phyloP scores from a whole-genome alignment of 2,113 vertebrate species.

The Microcebus griseorufus region DNA sequence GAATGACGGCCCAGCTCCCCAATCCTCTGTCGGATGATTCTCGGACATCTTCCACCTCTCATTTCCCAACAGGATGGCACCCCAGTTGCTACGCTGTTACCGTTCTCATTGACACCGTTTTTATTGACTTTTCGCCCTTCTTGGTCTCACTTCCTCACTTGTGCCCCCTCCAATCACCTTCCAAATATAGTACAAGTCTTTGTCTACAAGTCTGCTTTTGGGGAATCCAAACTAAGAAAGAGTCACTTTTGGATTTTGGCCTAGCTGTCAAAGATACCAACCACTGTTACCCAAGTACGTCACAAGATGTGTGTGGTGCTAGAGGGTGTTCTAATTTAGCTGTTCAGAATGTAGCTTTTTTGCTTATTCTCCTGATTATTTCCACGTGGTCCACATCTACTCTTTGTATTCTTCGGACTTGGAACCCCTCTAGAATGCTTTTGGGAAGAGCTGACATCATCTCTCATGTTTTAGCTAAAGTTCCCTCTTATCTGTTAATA shows the following conservation, averaged over 20 bases:
- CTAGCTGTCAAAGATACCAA: neutral
- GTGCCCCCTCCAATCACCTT: neutral
- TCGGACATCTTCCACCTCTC: neutral
- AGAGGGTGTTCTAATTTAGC: neutral
- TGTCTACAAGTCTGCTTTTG: neutral
- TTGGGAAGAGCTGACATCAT: neutral
- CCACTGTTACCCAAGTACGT: neutral
- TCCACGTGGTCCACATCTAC: neutral
- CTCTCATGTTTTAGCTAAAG: neutral
- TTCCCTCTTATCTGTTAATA: neutral
- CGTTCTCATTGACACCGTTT: neutral
- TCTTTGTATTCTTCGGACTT: neutral
- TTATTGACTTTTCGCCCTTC: neutral
- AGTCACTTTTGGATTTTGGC: neutral
- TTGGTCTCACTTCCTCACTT: neutral
- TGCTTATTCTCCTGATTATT: neutral
- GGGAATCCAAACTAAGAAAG: neutral
- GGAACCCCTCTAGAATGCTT: neutral
- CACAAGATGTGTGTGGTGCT: neutral
- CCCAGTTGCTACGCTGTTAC: neutral
- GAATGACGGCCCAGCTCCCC: neutral
- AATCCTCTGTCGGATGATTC: neutral
- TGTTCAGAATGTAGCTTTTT: neutral
- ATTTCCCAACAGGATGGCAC: neutral
- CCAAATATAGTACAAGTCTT: neutral